Conservation (phyloP, 1,140 invertebrate species). For the Helicoverpa armigera region DNA sequence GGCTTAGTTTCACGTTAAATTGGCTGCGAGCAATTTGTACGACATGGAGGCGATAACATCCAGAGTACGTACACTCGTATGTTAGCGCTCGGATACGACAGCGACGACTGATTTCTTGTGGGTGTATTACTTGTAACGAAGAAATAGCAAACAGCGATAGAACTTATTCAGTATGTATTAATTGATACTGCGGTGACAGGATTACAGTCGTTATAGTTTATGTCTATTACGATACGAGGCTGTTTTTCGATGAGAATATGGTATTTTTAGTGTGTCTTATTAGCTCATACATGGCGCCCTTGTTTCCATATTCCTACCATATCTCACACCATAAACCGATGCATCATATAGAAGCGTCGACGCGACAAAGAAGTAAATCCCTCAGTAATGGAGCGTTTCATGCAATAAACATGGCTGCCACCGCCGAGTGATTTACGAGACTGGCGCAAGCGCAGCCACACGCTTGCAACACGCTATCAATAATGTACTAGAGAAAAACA, state of each 20-base stretch:
- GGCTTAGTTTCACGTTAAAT: not conserved
- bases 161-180: too few relatives aligned
- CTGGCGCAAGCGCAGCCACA: constrained; percentile 41
- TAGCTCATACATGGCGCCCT: not conserved
- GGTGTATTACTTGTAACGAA: too few relatives aligned
- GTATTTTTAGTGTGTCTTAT: too few relatives aligned
- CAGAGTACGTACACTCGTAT: not conserved
- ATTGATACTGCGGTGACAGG: too few relatives aligned
- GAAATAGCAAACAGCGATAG: too few relatives aligned
- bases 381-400: constrained; percentile 13
- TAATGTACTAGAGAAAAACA: constrained; percentile 5
- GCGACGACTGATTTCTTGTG: not conserved
- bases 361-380: constrained; percentile 18
- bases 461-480: constrained; percentile 23
- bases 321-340: not conserved
- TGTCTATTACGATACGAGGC: too few relatives aligned
- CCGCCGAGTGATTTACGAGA: constrained; percentile 50
- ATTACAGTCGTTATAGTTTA: too few relatives aligned
- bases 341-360: not conserved
- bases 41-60: not conserved
- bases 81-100: too few relatives aligned
- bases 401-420: constrained; percentile 49
- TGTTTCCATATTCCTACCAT: not conserved
- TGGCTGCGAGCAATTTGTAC: constrained; percentile 14
- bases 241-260: too few relatives aligned